phyloP scores from a whole-genome alignment of 2,888 invertebrate genomes.

The Leptopilina myrica region DNA sequence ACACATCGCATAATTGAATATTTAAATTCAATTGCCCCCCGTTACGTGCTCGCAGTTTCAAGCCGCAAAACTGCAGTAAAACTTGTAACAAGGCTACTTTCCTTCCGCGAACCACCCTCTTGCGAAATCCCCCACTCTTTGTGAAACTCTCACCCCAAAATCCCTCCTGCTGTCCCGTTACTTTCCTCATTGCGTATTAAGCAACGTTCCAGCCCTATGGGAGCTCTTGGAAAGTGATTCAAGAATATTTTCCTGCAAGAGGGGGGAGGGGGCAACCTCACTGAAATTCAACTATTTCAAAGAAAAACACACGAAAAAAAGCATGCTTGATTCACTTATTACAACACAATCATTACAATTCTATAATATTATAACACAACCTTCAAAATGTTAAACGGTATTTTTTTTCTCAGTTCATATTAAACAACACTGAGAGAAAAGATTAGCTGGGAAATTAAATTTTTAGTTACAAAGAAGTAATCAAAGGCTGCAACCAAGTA shows the following conservation, averaged over 20 bases:
- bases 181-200: conserved; percentile 50
- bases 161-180: conserved; percentile 10
- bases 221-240: conserved; percentile 63
- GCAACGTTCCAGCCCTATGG: conserved; percentile 54
- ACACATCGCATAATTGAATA: conserved; percentile 79
- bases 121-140: conserved; percentile 49
- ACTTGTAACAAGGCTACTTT: conserved; percentile 77
- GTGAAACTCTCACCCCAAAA: conserved; percentile 2
- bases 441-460: too few relatives aligned
- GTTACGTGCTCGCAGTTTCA: conserved; percentile 75
- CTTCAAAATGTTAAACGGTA: too few relatives aligned
- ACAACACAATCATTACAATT: too few relatives aligned
- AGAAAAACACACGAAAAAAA: background rate
- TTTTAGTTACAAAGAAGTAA: too few relatives aligned
- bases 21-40: conserved; percentile 78
- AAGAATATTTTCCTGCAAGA: conserved; percentile 64
- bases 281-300: conserved; percentile 38
- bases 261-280: conserved; percentile 41
- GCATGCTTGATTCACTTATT: too few relatives aligned
- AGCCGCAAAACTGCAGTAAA: conserved; percentile 77
- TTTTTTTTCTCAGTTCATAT: too few relatives aligned
- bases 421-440: too few relatives aligned
- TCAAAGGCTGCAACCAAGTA: too few relatives aligned
- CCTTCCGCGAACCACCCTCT: conserved; percentile 64
- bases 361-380: too few relatives aligned